Base-by-base conservation (phyloP, 2,888 invertebrate genomes). In the Halocaridina rubra region DNA sequence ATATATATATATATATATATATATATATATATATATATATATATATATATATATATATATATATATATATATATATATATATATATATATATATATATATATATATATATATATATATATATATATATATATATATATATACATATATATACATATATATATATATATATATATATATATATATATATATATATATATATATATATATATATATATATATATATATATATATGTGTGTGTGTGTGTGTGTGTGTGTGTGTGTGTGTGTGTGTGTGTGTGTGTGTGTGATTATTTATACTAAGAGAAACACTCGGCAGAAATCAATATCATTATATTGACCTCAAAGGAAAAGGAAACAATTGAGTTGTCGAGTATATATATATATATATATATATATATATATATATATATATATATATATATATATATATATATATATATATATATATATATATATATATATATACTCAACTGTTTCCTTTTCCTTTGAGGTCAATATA, bases 1-100 rank as follows among this genome's bases (percentile, higher is more conserved):
- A 69, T 29, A 69, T 29, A 69, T 29, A 69, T 69, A 69, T 29
- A 69, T 69, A 69, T 69, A 69, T 69, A 69, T 69, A 69, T 69
- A 69, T 69, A 69, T 39, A 13, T 8, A 13, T 7, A 39, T 13
- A 39, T 13, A 39, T 13, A 39, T 13, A 39, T 13, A 39, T 13
- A 39, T 39, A 39, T 13, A 39, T 39, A 39, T 39, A 39, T 39
- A 39, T 39, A 39, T 39, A 39, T 39, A 39, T 39, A 39, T 39
- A 39, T 39, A 13, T 39, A 39, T 39, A 39, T 39, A 39, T 39
- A 39, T 39, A 39, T 39, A 39, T 39, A 39, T 39, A 39, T 39
- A 39, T 39, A 39, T 39, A 39, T 39, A 39, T 39, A 39, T 39
- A 39, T 39, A 39, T 39, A 39, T 39, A 39, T 39, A 39, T 39